Evolutionary conservation across 2,888 invertebrate genomes (phyloP).

Genomic region (Bugulina stolonifera): DNA sequence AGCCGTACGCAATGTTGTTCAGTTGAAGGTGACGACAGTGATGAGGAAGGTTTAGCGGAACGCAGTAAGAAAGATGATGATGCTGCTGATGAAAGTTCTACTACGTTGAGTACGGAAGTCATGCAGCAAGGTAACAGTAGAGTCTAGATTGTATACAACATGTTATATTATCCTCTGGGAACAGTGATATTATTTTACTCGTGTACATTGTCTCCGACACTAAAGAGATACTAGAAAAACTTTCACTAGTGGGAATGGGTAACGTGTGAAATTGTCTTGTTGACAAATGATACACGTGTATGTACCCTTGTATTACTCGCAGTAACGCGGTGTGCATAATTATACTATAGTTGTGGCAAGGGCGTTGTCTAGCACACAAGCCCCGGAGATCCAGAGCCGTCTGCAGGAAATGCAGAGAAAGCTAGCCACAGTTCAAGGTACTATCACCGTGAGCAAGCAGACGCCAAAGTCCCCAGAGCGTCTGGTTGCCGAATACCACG

Average conservation of each 20-base stretch:
- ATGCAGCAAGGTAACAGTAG: slow-evolving; percentile 71
- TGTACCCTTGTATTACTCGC: too few relatives aligned
- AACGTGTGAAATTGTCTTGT: too few relatives aligned
- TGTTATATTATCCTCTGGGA: too few relatives aligned
- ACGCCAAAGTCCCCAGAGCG: slow-evolving; percentile 16
- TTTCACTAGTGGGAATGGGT: too few relatives aligned
- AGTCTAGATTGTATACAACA: too few relatives aligned
- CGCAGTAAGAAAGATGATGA: not conserved
- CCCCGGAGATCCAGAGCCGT: slow-evolving; percentile 88
- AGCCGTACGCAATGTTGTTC: too few relatives aligned
- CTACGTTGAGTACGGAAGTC: slow-evolving; percentile 72
- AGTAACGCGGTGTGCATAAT: too few relatives aligned
- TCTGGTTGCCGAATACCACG: slow-evolving; percentile 16
- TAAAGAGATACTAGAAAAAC: too few relatives aligned
- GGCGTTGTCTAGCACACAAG: slow-evolving; percentile 82
- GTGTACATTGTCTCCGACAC: too few relatives aligned
- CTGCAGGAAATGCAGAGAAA: slow-evolving; percentile 75
- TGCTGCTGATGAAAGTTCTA: slow-evolving; percentile 50
- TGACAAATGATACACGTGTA: too few relatives aligned
- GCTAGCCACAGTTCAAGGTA: slow-evolving; percentile 32
- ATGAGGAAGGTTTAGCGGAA: not conserved
- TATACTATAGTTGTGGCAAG: slow-evolving; percentile 74
- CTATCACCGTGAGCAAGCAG: slow-evolving; percentile 19
- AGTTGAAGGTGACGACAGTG: not conserved
- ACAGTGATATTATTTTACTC: too few relatives aligned